phyloP scores from a whole-genome alignment of 1,140 invertebrate species.

The Paraescarpia echinospica region DNA sequence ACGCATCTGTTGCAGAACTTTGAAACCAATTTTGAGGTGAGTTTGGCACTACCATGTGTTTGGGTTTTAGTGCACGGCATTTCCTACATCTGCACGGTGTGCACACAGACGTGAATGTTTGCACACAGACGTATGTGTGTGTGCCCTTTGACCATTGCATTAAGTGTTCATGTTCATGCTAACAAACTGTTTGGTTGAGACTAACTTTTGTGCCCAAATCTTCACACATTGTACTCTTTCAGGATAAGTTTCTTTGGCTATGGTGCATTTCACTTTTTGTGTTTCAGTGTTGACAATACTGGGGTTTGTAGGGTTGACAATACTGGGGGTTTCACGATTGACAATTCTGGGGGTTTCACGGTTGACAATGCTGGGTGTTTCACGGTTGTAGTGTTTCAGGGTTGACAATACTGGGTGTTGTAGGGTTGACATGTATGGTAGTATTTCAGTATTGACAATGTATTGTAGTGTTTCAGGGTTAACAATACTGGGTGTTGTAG shows the following conservation, averaged over 20 bases:
- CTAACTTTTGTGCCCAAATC: not conserved
- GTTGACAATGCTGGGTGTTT: not conserved
- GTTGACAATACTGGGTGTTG: not conserved
- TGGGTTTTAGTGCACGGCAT: not conserved
- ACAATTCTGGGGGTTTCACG: not conserved
- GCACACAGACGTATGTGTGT: no score
- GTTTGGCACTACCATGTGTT: not conserved
- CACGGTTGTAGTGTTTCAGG: no score
- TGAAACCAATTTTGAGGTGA: not conserved
- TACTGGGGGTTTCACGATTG: not conserved
- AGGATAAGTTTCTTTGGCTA: not conserved
- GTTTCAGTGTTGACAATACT: not conserved
- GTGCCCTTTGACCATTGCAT: not conserved
- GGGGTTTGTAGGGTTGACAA: not conserved
- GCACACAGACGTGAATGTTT: not conserved
- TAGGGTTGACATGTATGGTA: no score
- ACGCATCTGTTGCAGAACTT: not conserved
- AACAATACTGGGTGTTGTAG: not conserved
- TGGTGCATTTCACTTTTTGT: not conserved
- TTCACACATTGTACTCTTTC: not conserved
- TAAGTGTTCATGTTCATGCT: not conserved
- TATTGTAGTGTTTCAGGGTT: not conserved
- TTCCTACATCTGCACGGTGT: not conserved
- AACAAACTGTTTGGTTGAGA: not conserved
- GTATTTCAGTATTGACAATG: no score